Conservation (phyloP, 2,888 invertebrate genomes). For the Nymphalis polychloros region DNA sequence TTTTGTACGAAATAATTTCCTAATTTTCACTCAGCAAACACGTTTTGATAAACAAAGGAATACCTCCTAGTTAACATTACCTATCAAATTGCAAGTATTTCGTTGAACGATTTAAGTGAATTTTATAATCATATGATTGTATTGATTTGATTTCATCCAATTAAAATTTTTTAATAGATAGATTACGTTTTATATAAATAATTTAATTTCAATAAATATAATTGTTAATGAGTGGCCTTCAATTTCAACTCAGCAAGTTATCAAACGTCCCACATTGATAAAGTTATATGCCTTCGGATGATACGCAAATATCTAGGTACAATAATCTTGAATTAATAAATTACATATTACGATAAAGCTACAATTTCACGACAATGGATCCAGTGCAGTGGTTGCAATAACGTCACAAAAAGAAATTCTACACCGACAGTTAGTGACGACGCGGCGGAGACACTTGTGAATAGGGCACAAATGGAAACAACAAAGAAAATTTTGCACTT, state of each 20-base stretch:
- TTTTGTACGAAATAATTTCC: not conserved
- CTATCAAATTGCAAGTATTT: too few species aligned
- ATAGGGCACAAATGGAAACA: too few species aligned
- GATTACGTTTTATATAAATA: not conserved
- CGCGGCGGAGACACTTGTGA: too few species aligned
- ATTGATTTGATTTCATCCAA: not conserved
- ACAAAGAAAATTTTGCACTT: too few species aligned
- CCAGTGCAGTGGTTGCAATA: too few species aligned
- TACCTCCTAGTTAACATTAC: too few species aligned
- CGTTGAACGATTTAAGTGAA: too few species aligned
- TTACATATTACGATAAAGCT: not conserved
- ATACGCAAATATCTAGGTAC: not conserved
- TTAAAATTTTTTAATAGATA: not conserved
- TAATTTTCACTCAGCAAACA: not conserved
- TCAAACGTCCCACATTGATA: not conserved
- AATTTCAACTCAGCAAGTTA: not conserved
- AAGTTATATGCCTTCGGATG: not conserved
- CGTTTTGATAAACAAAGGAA: too few species aligned
- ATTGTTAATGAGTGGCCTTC: slow-evolving; percentile 4
- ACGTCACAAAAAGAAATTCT: too few species aligned
- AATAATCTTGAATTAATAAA: not conserved
- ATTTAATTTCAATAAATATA: not conserved
- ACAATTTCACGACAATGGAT: too few species aligned
- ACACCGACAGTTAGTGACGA: too few species aligned
- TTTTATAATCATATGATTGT: too few species aligned